A percentile compares a stretch with the other conserved stretches of the same genome.
These are phyloP conservation scores for Portunus trituberculatus DNA, from an alignment of 1,140 invertebrate species.

Conservation along the genomic window DNA sequence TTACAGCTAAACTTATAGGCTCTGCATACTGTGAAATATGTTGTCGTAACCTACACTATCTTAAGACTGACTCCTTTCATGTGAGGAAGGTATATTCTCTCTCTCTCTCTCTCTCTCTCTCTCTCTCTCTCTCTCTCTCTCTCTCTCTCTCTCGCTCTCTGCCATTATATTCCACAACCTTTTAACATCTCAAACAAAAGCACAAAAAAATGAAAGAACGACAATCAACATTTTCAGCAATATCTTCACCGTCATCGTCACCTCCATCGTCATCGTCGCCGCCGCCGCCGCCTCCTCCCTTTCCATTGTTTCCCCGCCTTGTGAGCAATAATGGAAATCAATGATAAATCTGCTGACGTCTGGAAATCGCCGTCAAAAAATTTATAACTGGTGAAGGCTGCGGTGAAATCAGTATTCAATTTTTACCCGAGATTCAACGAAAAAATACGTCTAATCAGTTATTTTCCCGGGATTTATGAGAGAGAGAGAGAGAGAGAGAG, in stretches of 20 bases:
- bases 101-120: too few species aligned
- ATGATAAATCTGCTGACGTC: neutral
- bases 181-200: too few species aligned
- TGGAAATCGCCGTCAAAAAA: neutral
- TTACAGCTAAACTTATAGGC: too few species aligned
- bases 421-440: neutral
- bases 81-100: too few species aligned
- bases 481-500: too few species aligned
- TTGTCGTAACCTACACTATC: too few species aligned
- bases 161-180: neutral
- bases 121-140: too few species aligned
- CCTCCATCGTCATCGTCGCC: neutral
- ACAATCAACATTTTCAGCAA: too few species aligned
- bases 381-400: neutral
- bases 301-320: neutral
- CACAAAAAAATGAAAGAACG: too few species aligned
- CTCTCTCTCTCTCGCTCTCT: too few species aligned
- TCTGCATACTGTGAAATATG: too few species aligned
- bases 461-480: neutral
- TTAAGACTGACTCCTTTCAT: too few species aligned
- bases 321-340: constrained; percentile 23
- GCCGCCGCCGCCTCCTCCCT: neutral
- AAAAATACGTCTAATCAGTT: neutral
- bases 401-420: neutral
- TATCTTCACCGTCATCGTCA: neutral